Evolutionary conservation across 1,140 invertebrate species (phyloP), one percentile per base, ranked within the genome.

Genomic region (Trissolcus basalis): DNA sequence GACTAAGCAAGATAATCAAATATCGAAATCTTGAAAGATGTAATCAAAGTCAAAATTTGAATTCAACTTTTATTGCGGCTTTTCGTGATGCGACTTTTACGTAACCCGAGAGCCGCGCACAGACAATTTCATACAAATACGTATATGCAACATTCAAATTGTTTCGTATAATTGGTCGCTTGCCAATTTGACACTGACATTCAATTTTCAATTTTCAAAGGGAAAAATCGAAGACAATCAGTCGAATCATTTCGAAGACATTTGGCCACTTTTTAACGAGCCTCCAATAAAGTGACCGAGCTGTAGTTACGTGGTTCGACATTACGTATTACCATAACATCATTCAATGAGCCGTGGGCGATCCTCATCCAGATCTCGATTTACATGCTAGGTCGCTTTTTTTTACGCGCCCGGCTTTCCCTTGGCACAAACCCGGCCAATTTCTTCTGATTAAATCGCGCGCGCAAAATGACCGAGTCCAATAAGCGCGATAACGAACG

Each of bases 381-480:
- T 83, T 82, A 76, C 81, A 80, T 80, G 75, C 78, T 75, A 77
- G 77, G 19, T 80, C 65, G 68, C 71, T 43, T 82, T 80, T 78
- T 77, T 80, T 55, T 7, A 39, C 36, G 35, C 14, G 36, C 55
- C 35, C 33, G 55, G 56, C 60, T 47, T 49, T 11, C 36, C 32
- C 47, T 78, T 19, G 39, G 44, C 19, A 15, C 39, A 50, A 73
- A 80, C 69, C 76, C 61, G 69, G 59, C 70, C 59, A 74, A 79
- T 81, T 79, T 75, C 55, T 63, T 44, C 58, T 58, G 77, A 81
- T 80, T 79, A 78, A 70, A 60, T 67, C 56, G 69, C 63, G 55
- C 43, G 48, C 16, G 15, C 32, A 59, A 71, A 58, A 49, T 44
- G 53, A 55, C 54, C 48, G 15, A 55, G 16, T 19, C 35, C 14